phyloP scores from a whole-genome alignment of 2,797 vertebrate species.

The Phrynocephalus vlangalii region DNA sequence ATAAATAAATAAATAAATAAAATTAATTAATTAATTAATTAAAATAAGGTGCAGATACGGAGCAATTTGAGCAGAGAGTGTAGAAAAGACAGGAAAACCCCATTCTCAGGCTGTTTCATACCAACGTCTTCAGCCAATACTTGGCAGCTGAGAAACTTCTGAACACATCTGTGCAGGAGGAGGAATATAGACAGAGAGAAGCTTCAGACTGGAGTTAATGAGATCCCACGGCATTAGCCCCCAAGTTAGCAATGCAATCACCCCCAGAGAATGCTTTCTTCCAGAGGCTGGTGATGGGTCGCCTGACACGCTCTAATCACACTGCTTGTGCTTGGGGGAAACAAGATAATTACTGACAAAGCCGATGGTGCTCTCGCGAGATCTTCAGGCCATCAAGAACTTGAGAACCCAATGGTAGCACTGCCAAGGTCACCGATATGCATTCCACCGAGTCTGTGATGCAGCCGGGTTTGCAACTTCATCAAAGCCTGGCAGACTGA shows the following conservation, averaged over 20 bases:
- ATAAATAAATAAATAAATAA: too few species aligned
- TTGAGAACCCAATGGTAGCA: too few species aligned
- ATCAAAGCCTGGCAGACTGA: not conserved
- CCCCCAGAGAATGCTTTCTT: not conserved
- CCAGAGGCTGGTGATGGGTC: not conserved
- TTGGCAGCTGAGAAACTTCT: not conserved
- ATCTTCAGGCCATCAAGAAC: not conserved
- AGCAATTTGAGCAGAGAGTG: not conserved
- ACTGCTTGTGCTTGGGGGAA: not conserved
- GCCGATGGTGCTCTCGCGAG: not conserved
- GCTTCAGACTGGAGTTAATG: constrained; percentile 29
- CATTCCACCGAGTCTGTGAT: not conserved
- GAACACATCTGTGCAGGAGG: not conserved
- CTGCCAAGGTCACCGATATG: too few species aligned
- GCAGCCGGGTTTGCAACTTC: not conserved
- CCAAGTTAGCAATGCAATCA: not conserved
- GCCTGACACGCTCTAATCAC: not conserved
- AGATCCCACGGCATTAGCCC: constrained; percentile 28
- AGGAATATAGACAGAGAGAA: not conserved
- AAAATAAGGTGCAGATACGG: not conserved
- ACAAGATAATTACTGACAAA: not conserved
- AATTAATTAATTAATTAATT: too few species aligned
- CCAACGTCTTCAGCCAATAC: not conserved
- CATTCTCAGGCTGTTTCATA: not conserved
- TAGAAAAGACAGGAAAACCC: not conserved